Conservation (phyloP, 2,888 invertebrate genomes). For the Metacarcinus magister region DNA sequence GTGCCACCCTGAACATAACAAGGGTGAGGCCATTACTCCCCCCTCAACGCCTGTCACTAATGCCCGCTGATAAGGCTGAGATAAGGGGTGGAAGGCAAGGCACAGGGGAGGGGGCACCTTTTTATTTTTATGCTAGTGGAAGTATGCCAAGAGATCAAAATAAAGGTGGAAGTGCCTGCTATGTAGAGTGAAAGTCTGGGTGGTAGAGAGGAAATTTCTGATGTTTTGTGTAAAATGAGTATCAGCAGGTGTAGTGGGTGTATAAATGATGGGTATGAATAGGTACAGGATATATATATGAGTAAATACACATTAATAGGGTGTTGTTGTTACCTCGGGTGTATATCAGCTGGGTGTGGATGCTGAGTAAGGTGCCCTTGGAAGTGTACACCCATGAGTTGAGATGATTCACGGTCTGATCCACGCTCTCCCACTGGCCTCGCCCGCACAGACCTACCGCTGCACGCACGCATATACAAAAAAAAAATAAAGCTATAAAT, state of each 20-base stretch:
- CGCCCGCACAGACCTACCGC: neutral
- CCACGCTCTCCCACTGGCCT: constrained; percentile 44
- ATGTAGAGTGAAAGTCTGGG: neutral
- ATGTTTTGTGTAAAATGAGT: no score
- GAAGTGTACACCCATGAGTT: constrained; percentile 71
- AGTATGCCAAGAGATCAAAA: neutral
- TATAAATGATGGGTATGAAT: neutral
- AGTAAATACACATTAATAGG: no score
- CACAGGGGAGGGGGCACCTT: neutral
- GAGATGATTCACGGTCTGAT: constrained; percentile 56
- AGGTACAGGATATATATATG: no score
- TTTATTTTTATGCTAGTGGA: neutral
- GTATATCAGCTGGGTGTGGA: constrained; percentile 67
- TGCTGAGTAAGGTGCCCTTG: constrained; percentile 46
- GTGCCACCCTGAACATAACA: neutral
- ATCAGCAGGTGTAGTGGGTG: neutral
- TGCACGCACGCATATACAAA: neutral
- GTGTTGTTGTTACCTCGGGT: constrained; percentile 55
- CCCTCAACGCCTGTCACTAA: neutral
- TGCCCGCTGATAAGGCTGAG: neutral
- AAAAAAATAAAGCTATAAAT: neutral
- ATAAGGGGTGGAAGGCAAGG: neutral
- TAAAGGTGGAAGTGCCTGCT: neutral
- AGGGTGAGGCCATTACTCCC: neutral
- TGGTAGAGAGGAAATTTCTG: neutral